Conservation (phyloP, 2,113 vertebrate genomes). For the Glaucomys volans region DNA sequence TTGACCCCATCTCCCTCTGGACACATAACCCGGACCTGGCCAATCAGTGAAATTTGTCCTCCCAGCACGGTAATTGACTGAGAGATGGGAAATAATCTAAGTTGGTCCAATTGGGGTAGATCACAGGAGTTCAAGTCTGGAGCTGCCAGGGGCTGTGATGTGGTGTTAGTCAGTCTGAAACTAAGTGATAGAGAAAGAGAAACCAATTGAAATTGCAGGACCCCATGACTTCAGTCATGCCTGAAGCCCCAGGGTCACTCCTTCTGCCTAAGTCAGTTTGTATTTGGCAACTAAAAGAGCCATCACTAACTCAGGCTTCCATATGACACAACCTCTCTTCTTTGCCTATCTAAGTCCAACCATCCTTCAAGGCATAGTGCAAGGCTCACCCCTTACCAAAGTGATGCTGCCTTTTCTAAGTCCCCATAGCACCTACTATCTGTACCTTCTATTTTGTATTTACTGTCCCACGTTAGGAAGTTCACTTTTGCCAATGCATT, state of each 20-base stretch:
- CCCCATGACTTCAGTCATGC: neutral
- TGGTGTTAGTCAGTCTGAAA: neutral
- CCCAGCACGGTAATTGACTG: neutral
- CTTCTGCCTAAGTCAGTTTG: neutral
- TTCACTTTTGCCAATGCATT: neutral
- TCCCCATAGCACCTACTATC: neutral
- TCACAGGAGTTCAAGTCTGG: neutral
- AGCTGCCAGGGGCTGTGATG: neutral
- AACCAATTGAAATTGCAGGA: neutral
- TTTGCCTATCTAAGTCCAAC: neutral
- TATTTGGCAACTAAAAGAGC: neutral
- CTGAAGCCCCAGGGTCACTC: neutral
- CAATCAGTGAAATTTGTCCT: neutral
- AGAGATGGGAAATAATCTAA: neutral
- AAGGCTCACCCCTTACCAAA: neutral
- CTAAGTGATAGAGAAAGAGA: neutral
- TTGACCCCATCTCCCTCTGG: neutral
- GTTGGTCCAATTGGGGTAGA: neutral
- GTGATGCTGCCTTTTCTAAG: neutral
- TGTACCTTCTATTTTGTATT: neutral
- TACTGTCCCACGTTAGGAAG: neutral
- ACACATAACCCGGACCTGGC: neutral
- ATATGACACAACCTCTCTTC: neutral
- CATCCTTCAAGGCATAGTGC: neutral
- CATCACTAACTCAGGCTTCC: neutral